Conservation (phyloP, 23 tunicate genomes). For the Halocynthia roretzi region DNA sequence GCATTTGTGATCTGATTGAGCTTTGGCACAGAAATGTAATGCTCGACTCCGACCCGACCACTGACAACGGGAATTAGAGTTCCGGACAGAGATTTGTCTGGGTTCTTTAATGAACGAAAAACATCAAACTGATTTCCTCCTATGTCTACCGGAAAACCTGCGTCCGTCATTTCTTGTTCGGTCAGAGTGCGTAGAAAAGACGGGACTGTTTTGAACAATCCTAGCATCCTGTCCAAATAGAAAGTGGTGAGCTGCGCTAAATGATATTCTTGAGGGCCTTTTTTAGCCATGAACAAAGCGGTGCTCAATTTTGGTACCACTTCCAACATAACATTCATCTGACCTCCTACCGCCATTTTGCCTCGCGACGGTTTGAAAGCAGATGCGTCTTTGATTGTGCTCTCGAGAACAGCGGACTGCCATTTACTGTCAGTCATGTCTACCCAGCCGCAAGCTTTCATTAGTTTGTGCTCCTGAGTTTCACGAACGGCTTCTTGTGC, state of each 20-base stretch:
- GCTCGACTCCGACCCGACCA: constrained; percentile 46
- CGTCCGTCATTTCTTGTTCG: constrained; percentile 47
- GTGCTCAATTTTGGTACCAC: constrained; percentile 1
- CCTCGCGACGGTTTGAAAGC: constrained; percentile 79
- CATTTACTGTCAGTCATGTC: constrained; percentile 47
- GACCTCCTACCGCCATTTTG: constrained; percentile 77
- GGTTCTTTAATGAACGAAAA: constrained; percentile 57
- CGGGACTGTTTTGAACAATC: constrained; percentile 74
- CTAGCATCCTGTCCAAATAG: constrained; percentile 75
- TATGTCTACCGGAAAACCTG: constrained; percentile 88
- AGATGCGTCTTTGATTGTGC: constrained; percentile 50
- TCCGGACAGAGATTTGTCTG: constrained; percentile 69
- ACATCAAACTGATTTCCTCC: constrained; percentile 90
- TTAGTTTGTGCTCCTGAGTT: constrained; percentile 27
- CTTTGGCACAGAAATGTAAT: constrained; percentile 71
- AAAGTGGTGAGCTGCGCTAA: constrained; percentile 53
- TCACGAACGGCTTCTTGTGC: constrained; percentile 31
- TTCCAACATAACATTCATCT: constrained; percentile 48
- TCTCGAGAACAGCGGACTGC: constrained; percentile 13
- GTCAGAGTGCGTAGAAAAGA: constrained; percentile 51
- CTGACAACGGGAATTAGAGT: constrained; percentile 46
- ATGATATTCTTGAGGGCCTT: constrained; percentile 78
- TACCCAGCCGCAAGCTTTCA: constrained; percentile 57
- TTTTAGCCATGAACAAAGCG: constrained; percentile 67
- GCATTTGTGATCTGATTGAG: constrained; percentile 69